Percentiles rank a stretch among this genome's conserved stretches.
These are phyloP conservation scores for Lithophane semibrunnea DNA, from an alignment of 2,888 invertebrate species.

Conservation along the genomic window DNA sequence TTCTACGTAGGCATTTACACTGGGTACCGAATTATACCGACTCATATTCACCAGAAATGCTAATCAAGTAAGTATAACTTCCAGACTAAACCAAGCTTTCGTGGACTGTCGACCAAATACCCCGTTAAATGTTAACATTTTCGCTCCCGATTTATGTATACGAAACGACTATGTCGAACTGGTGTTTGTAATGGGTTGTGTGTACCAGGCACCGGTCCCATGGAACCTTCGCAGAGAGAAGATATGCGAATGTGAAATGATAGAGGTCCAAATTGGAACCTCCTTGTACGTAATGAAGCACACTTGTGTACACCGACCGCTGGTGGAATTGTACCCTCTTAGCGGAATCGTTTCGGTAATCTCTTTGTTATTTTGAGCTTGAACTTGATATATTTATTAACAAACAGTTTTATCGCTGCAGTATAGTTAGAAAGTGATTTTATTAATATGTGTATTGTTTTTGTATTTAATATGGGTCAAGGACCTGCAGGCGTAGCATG, in stretches of 20 bases:
- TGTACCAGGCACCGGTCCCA: conserved; percentile 78
- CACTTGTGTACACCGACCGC: conserved; percentile 80
- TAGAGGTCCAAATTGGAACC: conserved; percentile 83
- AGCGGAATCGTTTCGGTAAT: conserved; percentile 83
- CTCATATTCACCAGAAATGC: not conserved
- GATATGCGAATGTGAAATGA: conserved; percentile 86
- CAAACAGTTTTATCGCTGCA: not conserved
- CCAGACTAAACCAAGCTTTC: conserved; percentile 83
- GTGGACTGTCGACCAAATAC: conserved; percentile 81
- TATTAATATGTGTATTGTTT: no score
- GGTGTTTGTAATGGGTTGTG: conserved; percentile 83
- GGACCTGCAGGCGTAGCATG: no score
- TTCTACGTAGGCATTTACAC: conserved; percentile 61
- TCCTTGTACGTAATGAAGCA: conserved; percentile 85
- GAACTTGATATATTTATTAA: not conserved
- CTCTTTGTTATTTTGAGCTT: not conserved
- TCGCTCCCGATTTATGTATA: conserved; percentile 84
- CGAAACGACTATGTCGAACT: conserved; percentile 77
- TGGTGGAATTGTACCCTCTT: conserved; percentile 79
- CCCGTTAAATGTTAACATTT: conserved; percentile 79
- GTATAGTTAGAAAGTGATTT: not conserved
- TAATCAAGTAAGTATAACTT: conserved; percentile 41
- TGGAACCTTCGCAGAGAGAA: conserved; percentile 84
- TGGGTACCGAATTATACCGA: not conserved
- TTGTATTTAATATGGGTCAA: no score